Evolutionary conservation across 1,140 invertebrate genomes (phyloP).

Genomic region (Drosophila kurseongensis): DNA sequence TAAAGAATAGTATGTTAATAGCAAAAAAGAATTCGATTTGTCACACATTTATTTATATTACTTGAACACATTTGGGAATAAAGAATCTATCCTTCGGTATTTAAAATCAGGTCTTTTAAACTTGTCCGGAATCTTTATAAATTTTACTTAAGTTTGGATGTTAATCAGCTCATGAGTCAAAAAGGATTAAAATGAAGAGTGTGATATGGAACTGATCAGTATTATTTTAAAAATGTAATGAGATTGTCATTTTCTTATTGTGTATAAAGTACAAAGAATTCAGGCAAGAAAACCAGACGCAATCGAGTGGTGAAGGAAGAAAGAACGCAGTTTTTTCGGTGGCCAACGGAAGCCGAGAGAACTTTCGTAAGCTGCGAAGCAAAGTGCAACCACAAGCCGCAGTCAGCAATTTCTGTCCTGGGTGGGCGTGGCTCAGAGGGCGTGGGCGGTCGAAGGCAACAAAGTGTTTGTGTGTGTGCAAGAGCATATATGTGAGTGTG

Average conservation of each 20-base stretch:
- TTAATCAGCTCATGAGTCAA: too few relatives aligned
- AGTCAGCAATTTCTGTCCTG: conserved; percentile 72
- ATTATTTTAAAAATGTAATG: neutral
- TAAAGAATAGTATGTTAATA: too few relatives aligned
- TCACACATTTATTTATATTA: too few relatives aligned
- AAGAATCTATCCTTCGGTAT: too few relatives aligned
- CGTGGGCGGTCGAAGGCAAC: conserved; percentile 24
- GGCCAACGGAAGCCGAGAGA: conserved; percentile 70
- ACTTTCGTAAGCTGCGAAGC: conserved; percentile 76
- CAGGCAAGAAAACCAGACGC: conserved; percentile 18
- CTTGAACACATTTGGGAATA: too few relatives aligned
- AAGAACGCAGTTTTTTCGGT: conserved; percentile 4
- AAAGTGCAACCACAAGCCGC: conserved; percentile 64
- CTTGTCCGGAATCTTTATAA: too few relatives aligned
- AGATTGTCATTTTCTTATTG: neutral
- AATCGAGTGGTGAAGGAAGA: conserved; percentile 3
- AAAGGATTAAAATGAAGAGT: too few relatives aligned
- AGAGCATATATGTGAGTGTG: conserved; percentile 6
- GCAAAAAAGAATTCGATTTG: too few relatives aligned
- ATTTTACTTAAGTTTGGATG: too few relatives aligned
- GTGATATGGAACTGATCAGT: too few relatives aligned
- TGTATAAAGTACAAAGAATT: neutral
- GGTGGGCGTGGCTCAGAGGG: conserved; percentile 44
- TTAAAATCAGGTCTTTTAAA: too few relatives aligned
- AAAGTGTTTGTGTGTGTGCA: conserved; percentile 28